A percentile compares a stretch with the other conserved stretches of the same genome.
Evolutionary conservation across 2,888 invertebrate genomes (phyloP).

Genomic region (Coleophora flavipennella): DNA sequence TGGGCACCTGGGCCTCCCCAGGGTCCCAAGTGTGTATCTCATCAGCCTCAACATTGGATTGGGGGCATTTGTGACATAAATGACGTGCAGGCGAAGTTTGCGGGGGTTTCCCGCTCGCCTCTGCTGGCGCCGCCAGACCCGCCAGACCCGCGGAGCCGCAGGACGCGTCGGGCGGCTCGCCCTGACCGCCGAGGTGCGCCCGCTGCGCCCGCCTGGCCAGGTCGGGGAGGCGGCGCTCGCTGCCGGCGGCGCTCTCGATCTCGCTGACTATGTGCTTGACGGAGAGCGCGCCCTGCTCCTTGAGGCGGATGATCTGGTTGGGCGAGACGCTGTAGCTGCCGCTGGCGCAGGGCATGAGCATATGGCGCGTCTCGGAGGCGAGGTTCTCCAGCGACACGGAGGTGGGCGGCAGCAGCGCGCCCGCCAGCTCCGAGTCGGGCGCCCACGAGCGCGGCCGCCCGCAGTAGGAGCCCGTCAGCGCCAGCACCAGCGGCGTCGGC

Average conservation of each 20-base stretch:
- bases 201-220: constrained; percentile 36
- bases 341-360: constrained; percentile 88
- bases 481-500: constrained; percentile 75
- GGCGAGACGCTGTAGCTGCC: constrained; percentile 93
- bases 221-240: constrained; percentile 38
- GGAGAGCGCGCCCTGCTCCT: constrained; percentile 74
- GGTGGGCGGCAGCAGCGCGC: constrained; percentile 73
- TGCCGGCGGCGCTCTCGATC: constrained; percentile 72
- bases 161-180: constrained; percentile 19
- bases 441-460: constrained; percentile 82
- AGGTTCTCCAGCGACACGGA: constrained; percentile 81
- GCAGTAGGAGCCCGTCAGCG: constrained; percentile 53
- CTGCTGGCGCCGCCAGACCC: constrained; percentile 16
- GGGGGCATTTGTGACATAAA: constrained; percentile 35
- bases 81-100: constrained; percentile 40
- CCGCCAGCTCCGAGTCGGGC: constrained; percentile 77
- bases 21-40: constrained; percentile 80
- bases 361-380: constrained; percentile 79
- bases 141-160: constrained; percentile 18
- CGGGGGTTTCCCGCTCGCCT: constrained; percentile 20
- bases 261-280: constrained; percentile 82
- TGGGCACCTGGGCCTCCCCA: constrained; percentile 60
- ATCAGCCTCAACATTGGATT: constrained; percentile 43
- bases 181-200: constrained; percentile 32
- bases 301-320: constrained; percentile 89